Conservation (phyloP, 2,888 invertebrate species). For the Harmothoe impar region DNA sequence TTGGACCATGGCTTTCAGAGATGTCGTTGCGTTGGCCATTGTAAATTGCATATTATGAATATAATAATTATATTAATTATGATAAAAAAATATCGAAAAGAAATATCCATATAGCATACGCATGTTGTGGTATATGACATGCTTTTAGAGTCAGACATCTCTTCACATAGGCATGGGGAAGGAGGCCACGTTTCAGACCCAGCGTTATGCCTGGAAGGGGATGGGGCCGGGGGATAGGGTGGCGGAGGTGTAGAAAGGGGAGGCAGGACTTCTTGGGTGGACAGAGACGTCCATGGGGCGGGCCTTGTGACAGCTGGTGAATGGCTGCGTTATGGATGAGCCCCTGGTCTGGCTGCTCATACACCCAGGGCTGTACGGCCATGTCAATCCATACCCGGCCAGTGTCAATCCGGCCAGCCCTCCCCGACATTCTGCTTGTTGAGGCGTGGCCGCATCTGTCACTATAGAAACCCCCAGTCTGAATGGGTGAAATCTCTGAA, state of each 20-base stretch:
- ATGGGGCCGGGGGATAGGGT: too few species aligned
- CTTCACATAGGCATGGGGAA: too few species aligned
- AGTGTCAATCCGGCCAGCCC: not conserved
- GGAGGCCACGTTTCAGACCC: too few species aligned
- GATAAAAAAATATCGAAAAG: too few species aligned
- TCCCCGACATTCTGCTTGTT: slow-evolving; percentile 30
- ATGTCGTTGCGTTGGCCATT: too few species aligned
- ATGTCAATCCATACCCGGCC: not conserved
- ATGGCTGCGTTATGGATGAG: slow-evolving; percentile 44
- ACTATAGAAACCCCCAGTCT: slow-evolving; percentile 46
- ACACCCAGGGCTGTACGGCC: not conserved
- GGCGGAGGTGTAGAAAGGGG: not conserved
- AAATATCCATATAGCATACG: too few species aligned
- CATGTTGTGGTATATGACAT: too few species aligned
- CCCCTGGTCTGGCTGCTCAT: not conserved
- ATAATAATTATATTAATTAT: too few species aligned
- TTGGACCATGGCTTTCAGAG: too few species aligned
- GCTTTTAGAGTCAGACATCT: too few species aligned
- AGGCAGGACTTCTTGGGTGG: not conserved
- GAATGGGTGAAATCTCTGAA: slow-evolving; percentile 36
- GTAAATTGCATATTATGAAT: too few species aligned
- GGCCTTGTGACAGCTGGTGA: slow-evolving; percentile 18
- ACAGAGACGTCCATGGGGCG: slow-evolving; percentile 31
- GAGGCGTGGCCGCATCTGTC: slow-evolving; percentile 49
- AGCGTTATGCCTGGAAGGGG: too few species aligned